Conservation (phyloP, 2,113 vertebrate species). For the Gambusia holbrooki region DNA sequence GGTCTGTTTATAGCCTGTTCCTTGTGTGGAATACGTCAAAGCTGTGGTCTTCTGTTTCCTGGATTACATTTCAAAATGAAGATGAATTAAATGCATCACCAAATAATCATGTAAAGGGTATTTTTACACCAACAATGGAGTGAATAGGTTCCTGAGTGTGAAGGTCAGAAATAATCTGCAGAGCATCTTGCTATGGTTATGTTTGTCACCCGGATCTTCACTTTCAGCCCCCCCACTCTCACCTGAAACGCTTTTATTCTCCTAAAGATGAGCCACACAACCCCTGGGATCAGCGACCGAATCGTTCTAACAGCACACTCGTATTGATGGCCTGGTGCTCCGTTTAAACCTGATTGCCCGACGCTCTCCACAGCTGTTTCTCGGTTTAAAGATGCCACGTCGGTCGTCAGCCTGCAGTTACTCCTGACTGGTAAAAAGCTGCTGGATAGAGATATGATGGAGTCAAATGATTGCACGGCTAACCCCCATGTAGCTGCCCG, state of each 20-base stretch:
- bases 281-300: neutral
- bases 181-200: neutral
- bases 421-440: constrained; percentile 31
- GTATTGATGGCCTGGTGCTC: constrained; percentile 10
- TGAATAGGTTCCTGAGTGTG: neutral
- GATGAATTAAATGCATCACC: neutral
- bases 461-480: constrained; percentile 26
- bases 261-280: neutral
- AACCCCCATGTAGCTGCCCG: constrained; percentile 15
- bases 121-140: neutral
- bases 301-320: neutral
- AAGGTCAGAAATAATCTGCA: neutral
- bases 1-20: constrained; percentile 10
- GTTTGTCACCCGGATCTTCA: neutral
- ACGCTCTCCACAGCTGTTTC: constrained; percentile 18
- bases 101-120: neutral
- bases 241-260: neutral
- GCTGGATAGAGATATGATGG: constrained; percentile 23
- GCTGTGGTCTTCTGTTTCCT: neutral
- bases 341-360: constrained; percentile 17
- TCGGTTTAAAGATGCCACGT: constrained; percentile 7
- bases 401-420: neutral
- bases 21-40: constrained; percentile 1
- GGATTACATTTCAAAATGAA: neutral
- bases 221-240: neutral